These are phyloP conservation scores for Cliona cf. orientalis DNA, from an alignment of 37 sponge, comb jelly and placozoan genomes.

Conservation along the genomic window DNA sequence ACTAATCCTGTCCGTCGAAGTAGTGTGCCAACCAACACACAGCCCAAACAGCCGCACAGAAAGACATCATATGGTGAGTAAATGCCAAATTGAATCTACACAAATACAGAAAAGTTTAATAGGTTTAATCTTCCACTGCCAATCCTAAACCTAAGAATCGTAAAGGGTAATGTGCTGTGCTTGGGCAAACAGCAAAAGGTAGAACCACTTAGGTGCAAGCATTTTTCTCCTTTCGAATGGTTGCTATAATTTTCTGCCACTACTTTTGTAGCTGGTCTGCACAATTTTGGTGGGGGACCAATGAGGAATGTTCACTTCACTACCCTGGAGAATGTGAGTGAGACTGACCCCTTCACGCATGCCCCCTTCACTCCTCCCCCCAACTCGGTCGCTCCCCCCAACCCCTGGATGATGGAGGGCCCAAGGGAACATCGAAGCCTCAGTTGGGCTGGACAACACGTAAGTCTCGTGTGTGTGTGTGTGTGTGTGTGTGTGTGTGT, in stretches of 20 bases:
- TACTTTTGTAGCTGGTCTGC: neutral
- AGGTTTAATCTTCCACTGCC: no score
- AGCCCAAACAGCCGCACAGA: neutral
- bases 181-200: no score
- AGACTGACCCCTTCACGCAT: constrained; percentile 15
- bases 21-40: constrained; percentile 7
- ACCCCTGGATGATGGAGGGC: neutral
- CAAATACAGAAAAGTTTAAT: no score
- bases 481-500: no score
- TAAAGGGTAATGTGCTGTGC: no score
- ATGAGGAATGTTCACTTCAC: neutral
- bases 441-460: constrained; percentile 37
- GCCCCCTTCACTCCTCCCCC: constrained; percentile 18
- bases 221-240: no score
- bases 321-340: constrained; percentile 15
- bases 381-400: neutral
- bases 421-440: constrained; percentile 6
- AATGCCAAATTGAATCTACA: no score
- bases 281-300: neutral
- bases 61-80: constrained; percentile 26
- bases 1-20: constrained; percentile 14
- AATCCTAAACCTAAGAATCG: no score
- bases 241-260: neutral
- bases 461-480: no score
- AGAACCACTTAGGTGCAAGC: no score